Percentiles rank a stretch among this genome's conserved stretches.
These are phyloP conservation scores for Nestor notabilis DNA, from an alignment of 2,113 vertebrate species.

Conservation along the genomic window DNA sequence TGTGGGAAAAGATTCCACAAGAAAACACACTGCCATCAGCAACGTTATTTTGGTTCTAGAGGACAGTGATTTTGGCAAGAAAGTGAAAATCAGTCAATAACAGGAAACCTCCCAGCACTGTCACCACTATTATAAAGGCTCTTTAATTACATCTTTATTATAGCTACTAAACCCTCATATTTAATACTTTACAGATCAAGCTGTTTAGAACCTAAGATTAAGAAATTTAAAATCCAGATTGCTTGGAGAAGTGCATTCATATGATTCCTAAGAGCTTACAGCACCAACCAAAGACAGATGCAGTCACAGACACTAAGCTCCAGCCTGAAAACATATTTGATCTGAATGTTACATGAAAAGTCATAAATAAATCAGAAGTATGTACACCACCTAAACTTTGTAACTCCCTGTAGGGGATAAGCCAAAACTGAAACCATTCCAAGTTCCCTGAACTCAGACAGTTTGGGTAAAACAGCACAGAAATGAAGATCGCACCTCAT, in stretches of 20 bases:
- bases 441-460: not conserved
- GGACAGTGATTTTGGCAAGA: not conserved
- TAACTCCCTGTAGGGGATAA: not conserved
- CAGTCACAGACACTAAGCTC: not conserved
- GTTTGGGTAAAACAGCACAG: not conserved
- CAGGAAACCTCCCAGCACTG: not conserved
- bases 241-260: not conserved
- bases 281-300: not conserved
- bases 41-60: not conserved
- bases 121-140: not conserved
- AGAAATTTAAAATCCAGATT: not conserved
- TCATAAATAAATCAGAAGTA: not conserved
- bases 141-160: not conserved
- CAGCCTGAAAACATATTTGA: not conserved
- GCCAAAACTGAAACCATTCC: not conserved
- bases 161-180: not conserved
- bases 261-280: not conserved
- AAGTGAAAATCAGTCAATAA: not conserved
- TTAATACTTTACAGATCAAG: not conserved
- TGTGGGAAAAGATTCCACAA: not conserved
- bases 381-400: not conserved
- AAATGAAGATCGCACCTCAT: not conserved
- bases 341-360: not conserved
- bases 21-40: not conserved
- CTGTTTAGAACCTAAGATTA: not conserved